Base-by-base conservation (phyloP, 2,888 invertebrate genomes). In the Dasysyrphus albostriatus region DNA sequence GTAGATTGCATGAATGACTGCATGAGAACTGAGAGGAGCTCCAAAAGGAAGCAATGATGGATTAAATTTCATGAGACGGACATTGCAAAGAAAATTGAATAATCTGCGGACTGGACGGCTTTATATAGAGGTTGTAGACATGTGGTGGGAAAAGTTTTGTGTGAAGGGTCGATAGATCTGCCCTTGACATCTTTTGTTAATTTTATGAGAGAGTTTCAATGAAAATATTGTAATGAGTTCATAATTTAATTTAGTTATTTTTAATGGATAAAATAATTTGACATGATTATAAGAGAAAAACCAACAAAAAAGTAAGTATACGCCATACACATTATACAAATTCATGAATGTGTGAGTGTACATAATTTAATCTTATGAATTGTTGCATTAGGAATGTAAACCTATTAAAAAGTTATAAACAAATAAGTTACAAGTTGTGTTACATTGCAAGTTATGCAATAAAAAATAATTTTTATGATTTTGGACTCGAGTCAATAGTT, bases 61-160 rank as follows among this genome's bases (percentile, higher is more conserved):
- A 81, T 81, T 81, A 69, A 81, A 84, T 84, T 81, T 76, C 80
- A 37, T 44, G 19, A 54, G 54, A 72, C 75, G 37, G 72, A 72
- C 61, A 47, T 63, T 34, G 54, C 10, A 34, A 58, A 12, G 24
- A 56, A 19, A 58, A 58, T 67, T 39, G 54, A 39, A 54, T 69
- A 54, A 69, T 54, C 39, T 69, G 39, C 5, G 39, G 54, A 69
- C 24, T 69, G 37, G 49, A 54, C 29, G 14, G 51, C n/a, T 34
- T 24, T 3, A 24, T 3, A 24, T 6, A 47, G 32, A 47, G 44
- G 67, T 12, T 12, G 51, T 51, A 32, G 37, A 19, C 34, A 67
- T 19, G 12, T 67, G 6, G 24, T 37, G 8, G 51, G 37, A 24
- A 32, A 54, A 3, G 19, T 39, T 54, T n/a, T 9, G 24, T 51